A percentile compares a stretch with the other conserved stretches of the same genome.
phyloP scores from a whole-genome alignment of 2,113 vertebrate genomes.

The Arenaria interpres region DNA sequence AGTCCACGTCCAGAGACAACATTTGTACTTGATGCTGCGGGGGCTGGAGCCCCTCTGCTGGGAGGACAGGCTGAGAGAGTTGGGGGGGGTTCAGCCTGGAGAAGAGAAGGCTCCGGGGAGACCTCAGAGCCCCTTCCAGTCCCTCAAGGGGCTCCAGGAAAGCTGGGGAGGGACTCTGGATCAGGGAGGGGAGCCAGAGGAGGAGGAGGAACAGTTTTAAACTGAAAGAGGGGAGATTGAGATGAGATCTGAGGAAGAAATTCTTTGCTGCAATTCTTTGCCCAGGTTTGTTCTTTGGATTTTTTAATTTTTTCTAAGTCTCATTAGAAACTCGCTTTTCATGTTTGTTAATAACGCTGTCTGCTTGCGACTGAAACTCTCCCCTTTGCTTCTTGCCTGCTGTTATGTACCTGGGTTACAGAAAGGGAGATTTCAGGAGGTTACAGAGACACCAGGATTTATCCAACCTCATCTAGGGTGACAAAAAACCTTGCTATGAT shows the following conservation, averaged over 20 bases:
- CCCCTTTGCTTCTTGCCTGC: not conserved
- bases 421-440: not conserved
- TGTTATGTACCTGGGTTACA: not conserved
- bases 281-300: not conserved
- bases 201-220: too few species aligned
- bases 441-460: not conserved
- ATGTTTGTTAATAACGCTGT: not conserved
- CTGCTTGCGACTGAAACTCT: not conserved
- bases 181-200: too few species aligned
- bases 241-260: too few species aligned
- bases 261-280: too few species aligned
- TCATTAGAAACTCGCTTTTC: not conserved
- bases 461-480: not conserved
- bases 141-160: too few species aligned
- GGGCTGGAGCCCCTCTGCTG: not conserved
- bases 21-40: not conserved
- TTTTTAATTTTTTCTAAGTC: not conserved
- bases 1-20: not conserved
- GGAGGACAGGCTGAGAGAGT: too few species aligned
- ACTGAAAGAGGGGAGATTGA: too few species aligned
- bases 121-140: too few species aligned
- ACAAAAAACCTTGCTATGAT: not conserved
- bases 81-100: too few species aligned
- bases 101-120: too few species aligned
- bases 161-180: too few species aligned